Percentiles rank a stretch among this genome's conserved stretches.
These are phyloP conservation scores for Drosophila sproati DNA, from an alignment of 1,140 invertebrate species.

Conservation along the genomic window DNA sequence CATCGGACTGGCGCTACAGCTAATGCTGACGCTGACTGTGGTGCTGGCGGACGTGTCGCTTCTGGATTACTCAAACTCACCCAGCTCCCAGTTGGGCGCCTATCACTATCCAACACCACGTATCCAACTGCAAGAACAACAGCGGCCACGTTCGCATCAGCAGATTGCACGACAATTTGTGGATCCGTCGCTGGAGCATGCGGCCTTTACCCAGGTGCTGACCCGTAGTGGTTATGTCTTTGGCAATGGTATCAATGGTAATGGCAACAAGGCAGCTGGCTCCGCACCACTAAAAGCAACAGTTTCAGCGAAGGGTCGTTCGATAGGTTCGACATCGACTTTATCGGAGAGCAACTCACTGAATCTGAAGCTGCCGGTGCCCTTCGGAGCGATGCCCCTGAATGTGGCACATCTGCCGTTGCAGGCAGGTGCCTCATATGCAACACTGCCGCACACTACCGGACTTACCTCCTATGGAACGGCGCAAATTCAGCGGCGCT, in stretches of 20 bases:
- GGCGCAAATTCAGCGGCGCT: slow-evolving; percentile 70
- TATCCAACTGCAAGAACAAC: slow-evolving; percentile 6
- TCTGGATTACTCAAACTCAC: slow-evolving; percentile 59
- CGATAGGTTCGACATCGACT: slow-evolving; percentile 22
- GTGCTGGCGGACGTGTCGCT: slow-evolving; percentile 60
- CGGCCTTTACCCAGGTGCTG: slow-evolving; percentile 73
- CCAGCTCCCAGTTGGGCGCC: slow-evolving; percentile 68
- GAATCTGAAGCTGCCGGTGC: slow-evolving; percentile 76
- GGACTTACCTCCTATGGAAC: slow-evolving; percentile 79
- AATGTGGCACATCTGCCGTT: slow-evolving; percentile 74
- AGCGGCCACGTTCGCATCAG: slow-evolving; percentile 26
- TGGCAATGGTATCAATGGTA: slow-evolving; percentile 35
- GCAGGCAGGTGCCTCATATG: slow-evolving; percentile 74
- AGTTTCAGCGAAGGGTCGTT: slow-evolving; percentile 22
- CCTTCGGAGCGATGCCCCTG: slow-evolving; percentile 69
- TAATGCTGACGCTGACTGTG: background rate
- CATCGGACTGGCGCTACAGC: slow-evolving; percentile 9
- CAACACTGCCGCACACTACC: slow-evolving; percentile 63
- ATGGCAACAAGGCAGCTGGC: slow-evolving; percentile 14
- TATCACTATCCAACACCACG: slow-evolving; percentile 71
- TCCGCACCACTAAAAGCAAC: slow-evolving; percentile 3
- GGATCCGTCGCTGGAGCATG: slow-evolving; percentile 71
- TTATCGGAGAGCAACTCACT: slow-evolving; percentile 58
- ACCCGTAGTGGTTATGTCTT: slow-evolving; percentile 73
- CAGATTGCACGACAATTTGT: slow-evolving; percentile 59